Base-by-base conservation (phyloP, 2,888 invertebrate species). In the Eupithecia subfuscata region DNA sequence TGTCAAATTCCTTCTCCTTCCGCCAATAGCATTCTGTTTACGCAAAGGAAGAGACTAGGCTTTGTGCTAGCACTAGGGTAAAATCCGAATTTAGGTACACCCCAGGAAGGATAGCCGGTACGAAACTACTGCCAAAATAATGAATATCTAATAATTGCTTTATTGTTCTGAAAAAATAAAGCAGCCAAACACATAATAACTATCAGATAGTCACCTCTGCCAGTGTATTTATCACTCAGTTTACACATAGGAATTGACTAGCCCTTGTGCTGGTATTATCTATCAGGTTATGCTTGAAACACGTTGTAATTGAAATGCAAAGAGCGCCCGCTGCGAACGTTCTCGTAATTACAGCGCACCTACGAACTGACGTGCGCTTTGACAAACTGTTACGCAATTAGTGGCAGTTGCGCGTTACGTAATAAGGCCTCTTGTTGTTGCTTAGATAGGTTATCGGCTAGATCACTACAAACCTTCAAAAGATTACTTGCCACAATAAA, bases 321-420 rank as follows among this genome's bases (percentile, higher is more conserved):
- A 84, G 83, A 83, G 81, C 81, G 83, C 81, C 82, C 82, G 82
- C 76, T 80, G 80, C 80, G 76, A 80, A 75, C 83, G 84, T 86
- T 86, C 86, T 88, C 83, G 84, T 86, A 86, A 87, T 88, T 85
- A 85, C 84, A 80, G 80, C 81, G 80, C 80, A 79, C 79, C 65
- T 67, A 37, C 80, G 82, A 82, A 82, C 80, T 83, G 80, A 85
- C 84, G 83, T 81, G 83, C 83, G 84, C 84, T 87, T 86, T 88
- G 87, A 88, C 88, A 87, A 86, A 88, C 85, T 86, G 86, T 87
- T 86, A 85, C 85, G 82, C 82, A 83, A 84, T 82, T 82, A 81
- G 80, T 79, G 84, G 81, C 83, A 83, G 85, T 86, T 79, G 83
- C 79, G 83, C 76, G 80, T 82, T 86, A 83, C 84, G 85, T 86